Evolutionary conservation across 1,140 invertebrate genomes (phyloP), one percentile per base, ranked within the genome.

Genomic region (Lasaia peninsularis): DNA sequence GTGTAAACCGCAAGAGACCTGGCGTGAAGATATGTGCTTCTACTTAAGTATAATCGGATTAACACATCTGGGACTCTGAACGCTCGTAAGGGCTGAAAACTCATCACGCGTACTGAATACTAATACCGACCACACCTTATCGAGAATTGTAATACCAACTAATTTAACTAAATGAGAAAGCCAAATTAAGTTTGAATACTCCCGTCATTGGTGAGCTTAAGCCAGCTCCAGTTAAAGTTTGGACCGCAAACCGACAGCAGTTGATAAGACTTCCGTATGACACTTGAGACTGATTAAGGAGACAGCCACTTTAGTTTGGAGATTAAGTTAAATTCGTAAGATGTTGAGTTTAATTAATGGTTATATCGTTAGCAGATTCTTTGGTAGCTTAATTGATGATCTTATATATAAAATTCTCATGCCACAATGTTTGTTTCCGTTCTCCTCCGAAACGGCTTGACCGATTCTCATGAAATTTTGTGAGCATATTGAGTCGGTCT

Each of bases 71-170:
- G 69, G 65, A 66, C 70, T 65, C 65, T 53, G 51, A 18, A 37
- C n/a, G 12, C 60, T 28, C 21, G 12, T 28, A 55, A 55, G 54
- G 63, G 35, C 58, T 50, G 65, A 65, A 48, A 56, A 48, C 16
- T 34, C n/a, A 58, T 60, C 66, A 68, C 69, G 73, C 71, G 73
- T 78, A 76, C 73, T 71, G 69, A 78, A 71, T 70, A 21, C 50
- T 48, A 44, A 21, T 37, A 12, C 37, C 16, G 0, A 28, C 52
- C 53, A 62, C 57, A 62, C 51, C 20, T 21, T 52, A 35, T 48
- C 51, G 18, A 20, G 40, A 64, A 62, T 21, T 59, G 55, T 56
- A 34, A 52, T 54, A 16, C 37, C 37, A 58, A 57, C 65, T 67
- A 71, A 69, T 75, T 67, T 65, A 64, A 63, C 64, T 75, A 63